Evolutionary conservation across 2,888 invertebrate species (phyloP), one percentile per base, ranked within the genome.

Genomic region (Polyploca ridens): DNA sequence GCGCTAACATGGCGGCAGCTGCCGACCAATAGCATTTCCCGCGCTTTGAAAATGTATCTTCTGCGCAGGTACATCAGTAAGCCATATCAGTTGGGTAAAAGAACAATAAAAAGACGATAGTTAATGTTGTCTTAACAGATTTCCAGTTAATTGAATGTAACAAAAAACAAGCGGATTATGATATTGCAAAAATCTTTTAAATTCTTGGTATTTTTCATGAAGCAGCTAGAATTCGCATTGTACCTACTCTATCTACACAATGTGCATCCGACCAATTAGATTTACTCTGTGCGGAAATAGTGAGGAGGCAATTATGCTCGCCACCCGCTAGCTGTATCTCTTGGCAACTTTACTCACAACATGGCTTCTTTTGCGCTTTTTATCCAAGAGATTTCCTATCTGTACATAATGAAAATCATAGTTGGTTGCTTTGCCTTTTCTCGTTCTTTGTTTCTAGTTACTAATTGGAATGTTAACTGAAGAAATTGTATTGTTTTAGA

Each of bases 191-290:
- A 35, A 41, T n/a, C n/a, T 10, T n/a, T n/a, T 14, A 5, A n/a
- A 49, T 16, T 49, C 16, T 11, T 16, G 5, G 19, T 19, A 54
- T 54, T 19, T 54, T 54, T n/a, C 46, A 14, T 0, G 49, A 49
- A 6, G 54, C 19, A 19, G 54, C 54, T 19, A n/a, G n/a, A 4
- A 49, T 1, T 7, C 16, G 49, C 11, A n/a, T 16, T n/a, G n/a
- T 8, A 49, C 44, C 0, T 54, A 59, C 63, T 19, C 16, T 8
- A 49, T 11, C 0, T 54, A 59, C 63, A 27, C 16, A 54, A 63
- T 62, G 61, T 69, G 70, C 66, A 75, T 69, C 71, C 73, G 68
- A 62, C 70, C 78, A 81, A 82, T 84, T 82, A 84, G 75, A 82
- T 83, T 79, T 76, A 73, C 72, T 74, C 69, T 46, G 68, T 72